Conservation (phyloP, 2,888 invertebrate genomes). For the Subacronicta megacephala region DNA sequence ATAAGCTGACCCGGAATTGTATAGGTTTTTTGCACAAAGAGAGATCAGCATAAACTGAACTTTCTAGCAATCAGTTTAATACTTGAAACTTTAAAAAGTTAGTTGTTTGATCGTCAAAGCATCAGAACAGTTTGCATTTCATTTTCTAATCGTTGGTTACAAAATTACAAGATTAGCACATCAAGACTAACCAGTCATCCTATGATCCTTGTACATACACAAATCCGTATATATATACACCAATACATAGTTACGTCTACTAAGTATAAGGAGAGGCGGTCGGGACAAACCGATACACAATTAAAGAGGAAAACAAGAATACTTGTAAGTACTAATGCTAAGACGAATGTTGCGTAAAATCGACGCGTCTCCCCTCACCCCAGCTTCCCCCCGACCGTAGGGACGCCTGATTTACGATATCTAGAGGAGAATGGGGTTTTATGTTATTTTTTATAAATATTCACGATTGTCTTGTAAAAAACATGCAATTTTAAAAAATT, state of each 20-base stretch:
- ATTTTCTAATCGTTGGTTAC: too few species aligned
- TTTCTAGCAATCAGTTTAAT: too few species aligned
- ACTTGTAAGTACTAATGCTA: conserved; percentile 85
- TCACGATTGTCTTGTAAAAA: conserved; percentile 4
- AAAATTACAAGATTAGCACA: neutral
- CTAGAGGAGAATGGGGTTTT: conserved; percentile 70
- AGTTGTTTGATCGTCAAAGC: too few species aligned
- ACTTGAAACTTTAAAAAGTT: too few species aligned
- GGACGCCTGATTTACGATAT: conserved; percentile 87
- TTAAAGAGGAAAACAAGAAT: conserved; percentile 86
- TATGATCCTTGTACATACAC: conserved; percentile 5
- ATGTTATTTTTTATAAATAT: conserved; percentile 69
- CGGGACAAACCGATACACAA: conserved; percentile 84
- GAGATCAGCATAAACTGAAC: too few species aligned
- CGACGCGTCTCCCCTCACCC: conserved; percentile 74
- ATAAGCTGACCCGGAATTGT: too few species aligned
- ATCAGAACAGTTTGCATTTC: too few species aligned
- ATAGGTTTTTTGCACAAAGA: too few species aligned
- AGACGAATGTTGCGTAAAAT: conserved; percentile 90
- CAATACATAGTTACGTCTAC: conserved; percentile 12
- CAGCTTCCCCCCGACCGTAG: conserved; percentile 67
- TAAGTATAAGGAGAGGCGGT: conserved; percentile 58
- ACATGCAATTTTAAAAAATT: neutral
- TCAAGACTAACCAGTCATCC: conserved; percentile 5
- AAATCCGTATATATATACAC: conserved; percentile 11